Base-by-base conservation (phyloP, 2,888 invertebrate genomes). In the Frankliniella fusca region DNA sequence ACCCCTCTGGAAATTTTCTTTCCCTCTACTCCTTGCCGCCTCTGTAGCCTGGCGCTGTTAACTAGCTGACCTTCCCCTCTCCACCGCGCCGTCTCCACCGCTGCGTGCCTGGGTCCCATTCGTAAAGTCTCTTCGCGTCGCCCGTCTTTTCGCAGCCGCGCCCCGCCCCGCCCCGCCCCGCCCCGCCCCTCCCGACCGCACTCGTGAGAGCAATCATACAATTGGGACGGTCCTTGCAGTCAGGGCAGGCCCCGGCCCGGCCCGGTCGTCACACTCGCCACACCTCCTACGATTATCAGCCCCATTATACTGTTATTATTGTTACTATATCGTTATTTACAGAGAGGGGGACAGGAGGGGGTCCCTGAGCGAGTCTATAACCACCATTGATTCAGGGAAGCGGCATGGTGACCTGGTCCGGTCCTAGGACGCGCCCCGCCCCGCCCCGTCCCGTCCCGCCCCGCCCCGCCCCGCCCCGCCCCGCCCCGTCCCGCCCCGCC, bases 141-240 rank as follows among this genome's bases (percentile, higher is more conserved):
- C 70, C 70, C 23, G 23, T 76, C 70, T 76, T 76, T 76, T 27
- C 70, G 70, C 70, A 27, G 70, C 70, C 11, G 15, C 54, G 54
- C 54, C 54, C 54, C 54, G 54, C 54, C 11, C 54, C 54, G 54
- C 54, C 54, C 54, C 54, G 54, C 54, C 15, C 23, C 70, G 70
- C 70, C 70, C 18, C 61, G 61, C 12, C 61, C 18, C 61, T 1
- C 5, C 54, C 54, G 54, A 18, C 38, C 38, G 38, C 38, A 2
- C 61, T 61, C 61, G n/a, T 61, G 61, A 61, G 10, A 61, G 70
- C 27, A 76, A 76, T 76, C 70, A 76, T 76, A 27, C 70, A 61
- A 61, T 61, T 61, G 61, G 61, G 18, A n/a, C 61, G 15, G 38
- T 38, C 54, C 54, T 18, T 18, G 54, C 5, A 2, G 15, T 9